Evolutionary conservation across 2,797 vertebrate genomes (phyloP).

Genomic region (Falco peregrinus): DNA sequence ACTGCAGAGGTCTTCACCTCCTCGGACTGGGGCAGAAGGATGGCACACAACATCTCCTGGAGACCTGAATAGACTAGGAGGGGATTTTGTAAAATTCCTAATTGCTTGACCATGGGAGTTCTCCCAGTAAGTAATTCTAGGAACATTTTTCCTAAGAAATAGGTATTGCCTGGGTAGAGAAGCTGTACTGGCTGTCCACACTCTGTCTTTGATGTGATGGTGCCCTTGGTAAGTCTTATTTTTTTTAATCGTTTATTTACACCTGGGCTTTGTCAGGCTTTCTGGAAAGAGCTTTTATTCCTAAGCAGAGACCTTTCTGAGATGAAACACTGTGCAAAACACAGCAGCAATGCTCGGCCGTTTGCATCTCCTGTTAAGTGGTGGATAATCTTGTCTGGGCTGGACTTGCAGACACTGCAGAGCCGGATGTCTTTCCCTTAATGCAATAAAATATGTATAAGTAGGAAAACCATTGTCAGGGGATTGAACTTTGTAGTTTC

Average conservation of each 20-base stretch:
- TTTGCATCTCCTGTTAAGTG: neutral
- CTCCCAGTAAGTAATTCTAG: neutral
- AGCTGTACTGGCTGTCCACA: neutral
- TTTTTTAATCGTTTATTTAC: neutral
- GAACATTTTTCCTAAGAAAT: neutral
- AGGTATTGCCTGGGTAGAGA: neutral
- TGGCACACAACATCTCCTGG: neutral
- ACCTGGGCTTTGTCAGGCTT: neutral
- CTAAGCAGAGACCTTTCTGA: neutral
- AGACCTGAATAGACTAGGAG: neutral
- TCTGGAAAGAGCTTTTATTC: neutral
- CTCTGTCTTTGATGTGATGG: rapidly evolving
- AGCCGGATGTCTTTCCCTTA: neutral
- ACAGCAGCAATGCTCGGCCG: neutral
- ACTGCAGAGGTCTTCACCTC: neutral
- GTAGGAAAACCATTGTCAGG: neutral
- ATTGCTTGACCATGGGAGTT: neutral
- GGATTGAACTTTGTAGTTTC: neutral
- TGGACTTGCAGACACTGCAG: neutral
- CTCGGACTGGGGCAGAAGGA: neutral
- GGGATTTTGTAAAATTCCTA: neutral
- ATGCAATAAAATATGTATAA: conserved; percentile 18
- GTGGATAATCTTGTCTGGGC: neutral
- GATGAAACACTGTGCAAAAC: neutral
- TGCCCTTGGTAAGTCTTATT: neutral